Base-by-base conservation (phyloP, 2,797 vertebrate species). In the Sebastolobus alascanus region DNA sequence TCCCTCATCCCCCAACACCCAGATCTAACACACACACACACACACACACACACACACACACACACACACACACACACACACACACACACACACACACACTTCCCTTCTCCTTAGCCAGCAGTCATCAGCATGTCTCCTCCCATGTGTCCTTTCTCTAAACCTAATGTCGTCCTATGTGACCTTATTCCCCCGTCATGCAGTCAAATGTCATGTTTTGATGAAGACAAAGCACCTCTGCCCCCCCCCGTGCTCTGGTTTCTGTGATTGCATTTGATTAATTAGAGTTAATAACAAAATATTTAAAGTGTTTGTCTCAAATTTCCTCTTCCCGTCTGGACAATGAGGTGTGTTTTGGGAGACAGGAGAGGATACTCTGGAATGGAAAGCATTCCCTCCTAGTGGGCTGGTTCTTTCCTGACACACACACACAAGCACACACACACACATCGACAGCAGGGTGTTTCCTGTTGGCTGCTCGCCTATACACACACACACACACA, bases 391-490 rank as follows among this genome's bases (percentile, higher is more conserved):
- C 83, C 77, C 87, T 82, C 87, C 83, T 75, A 37, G 59, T 52
- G 66, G 63, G 82, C 68, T 63, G 68, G 77, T 84, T 84, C 68
- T 89, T 85, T 89, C 84, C 84, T 87, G 89, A 84, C 54, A 56
- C 20, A 37, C 60, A 20, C 60, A 35, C 37, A 27, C 63, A 40
- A 37, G 25, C 29, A 60, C 35, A 46, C 40, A 29, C 64, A 59
- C 56, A 31, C 27, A 31, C 29, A 31, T 43, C 40, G 40, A 43
- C 71, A 72, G 68, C 73, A 85, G 80, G 68, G 68, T 81, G 84
- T 89, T 91, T 91, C 90, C 91, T 92, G 86, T 87, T 90, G 86
- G 84, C 85, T 31, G 58, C 6, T 33, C 2, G 79, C 87, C 84
- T 77, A 52, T 22, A 31, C 31, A 75, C 76, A 81, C 77, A 79